Conservation (phyloP, 2,797 vertebrate genomes). For the Chaetodon trifasciatus region DNA sequence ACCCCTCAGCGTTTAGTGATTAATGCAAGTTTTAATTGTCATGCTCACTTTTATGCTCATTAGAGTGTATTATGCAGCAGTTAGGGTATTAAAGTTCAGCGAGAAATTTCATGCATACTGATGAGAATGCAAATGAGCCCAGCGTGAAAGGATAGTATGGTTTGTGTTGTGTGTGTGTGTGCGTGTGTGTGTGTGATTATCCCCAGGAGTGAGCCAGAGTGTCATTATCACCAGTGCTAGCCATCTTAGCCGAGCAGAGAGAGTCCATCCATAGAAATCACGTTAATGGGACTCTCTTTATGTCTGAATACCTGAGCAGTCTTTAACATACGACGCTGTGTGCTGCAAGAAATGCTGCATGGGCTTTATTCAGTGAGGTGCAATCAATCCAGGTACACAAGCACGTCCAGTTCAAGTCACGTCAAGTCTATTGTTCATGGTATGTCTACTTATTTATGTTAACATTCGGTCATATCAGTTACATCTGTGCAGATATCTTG, state of each 20-base stretch:
- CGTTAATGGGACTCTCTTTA: slow-evolving; percentile 61
- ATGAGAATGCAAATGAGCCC: slow-evolving; percentile 90
- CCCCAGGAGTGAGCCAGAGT: slow-evolving; percentile 83
- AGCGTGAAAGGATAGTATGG: slow-evolving; percentile 86
- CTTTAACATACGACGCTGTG: slow-evolving; percentile 39
- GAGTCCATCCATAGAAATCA: slow-evolving; percentile 78
- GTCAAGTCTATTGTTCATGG: neutral
- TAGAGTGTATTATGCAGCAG: slow-evolving; percentile 90
- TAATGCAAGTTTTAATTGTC: slow-evolving; percentile 92
- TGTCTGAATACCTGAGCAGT: slow-evolving; percentile 46
- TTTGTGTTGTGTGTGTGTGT: slow-evolving; percentile 58
- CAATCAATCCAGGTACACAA: neutral
- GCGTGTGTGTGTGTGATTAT: slow-evolving; percentile 70
- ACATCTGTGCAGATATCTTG: too few relatives aligned
- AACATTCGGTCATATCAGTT: too few relatives aligned
- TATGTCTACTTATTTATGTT: too few relatives aligned
- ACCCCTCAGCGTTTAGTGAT: slow-evolving; percentile 88
- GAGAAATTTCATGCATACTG: slow-evolving; percentile 92
- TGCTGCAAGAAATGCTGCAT: slow-evolving; percentile 20
- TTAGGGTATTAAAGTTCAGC: slow-evolving; percentile 92
- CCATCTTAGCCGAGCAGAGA: slow-evolving; percentile 70
- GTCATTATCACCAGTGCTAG: slow-evolving; percentile 80
- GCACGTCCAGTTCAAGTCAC: neutral
- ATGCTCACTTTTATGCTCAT: slow-evolving; percentile 89
- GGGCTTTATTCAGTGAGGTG: slow-evolving; percentile 10